Percentiles rank a stretch among this genome's conserved stretches.
phyloP scores from a whole-genome alignment of 1,140 invertebrate species.

The Lepidurus packardi region DNA sequence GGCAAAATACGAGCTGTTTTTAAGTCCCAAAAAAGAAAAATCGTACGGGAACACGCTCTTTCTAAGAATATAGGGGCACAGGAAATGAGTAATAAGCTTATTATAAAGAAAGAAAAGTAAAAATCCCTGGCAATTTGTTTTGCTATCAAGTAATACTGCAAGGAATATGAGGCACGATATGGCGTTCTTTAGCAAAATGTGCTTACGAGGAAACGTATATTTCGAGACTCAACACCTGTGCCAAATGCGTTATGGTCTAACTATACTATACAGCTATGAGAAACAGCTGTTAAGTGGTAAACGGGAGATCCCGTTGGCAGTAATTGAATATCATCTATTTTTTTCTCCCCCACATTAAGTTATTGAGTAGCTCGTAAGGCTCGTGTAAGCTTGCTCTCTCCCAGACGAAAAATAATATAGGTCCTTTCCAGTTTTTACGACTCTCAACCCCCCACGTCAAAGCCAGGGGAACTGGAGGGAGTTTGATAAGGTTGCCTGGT shows the following conservation, averaged over 20 bases:
- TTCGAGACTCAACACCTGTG: neutral
- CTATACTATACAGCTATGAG: neutral
- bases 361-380: neutral
- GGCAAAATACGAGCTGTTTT: no score
- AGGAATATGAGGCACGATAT: neutral
- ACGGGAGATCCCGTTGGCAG: neutral
- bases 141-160: no score
- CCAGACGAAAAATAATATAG: neutral
- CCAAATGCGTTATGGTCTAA: neutral
- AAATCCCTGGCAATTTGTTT: no score
- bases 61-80: no score
- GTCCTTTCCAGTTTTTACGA: neutral
- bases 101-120: no score
- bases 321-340: neutral
- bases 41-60: no score
- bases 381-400: neutral
- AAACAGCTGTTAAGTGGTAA: constrained; percentile 8
- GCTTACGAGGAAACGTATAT: neutral
- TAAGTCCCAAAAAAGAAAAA: no score
- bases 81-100: no score
- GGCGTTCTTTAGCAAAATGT: neutral
- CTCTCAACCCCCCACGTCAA: neutral
- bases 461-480: constrained; percentile 1
- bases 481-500: constrained; percentile 7
- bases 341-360: constrained; percentile 4